Percentiles rank a stretch among this genome's conserved stretches.
phyloP scores from a whole-genome alignment of 2,113 vertebrate species.

The Catagonus wagneri region DNA sequence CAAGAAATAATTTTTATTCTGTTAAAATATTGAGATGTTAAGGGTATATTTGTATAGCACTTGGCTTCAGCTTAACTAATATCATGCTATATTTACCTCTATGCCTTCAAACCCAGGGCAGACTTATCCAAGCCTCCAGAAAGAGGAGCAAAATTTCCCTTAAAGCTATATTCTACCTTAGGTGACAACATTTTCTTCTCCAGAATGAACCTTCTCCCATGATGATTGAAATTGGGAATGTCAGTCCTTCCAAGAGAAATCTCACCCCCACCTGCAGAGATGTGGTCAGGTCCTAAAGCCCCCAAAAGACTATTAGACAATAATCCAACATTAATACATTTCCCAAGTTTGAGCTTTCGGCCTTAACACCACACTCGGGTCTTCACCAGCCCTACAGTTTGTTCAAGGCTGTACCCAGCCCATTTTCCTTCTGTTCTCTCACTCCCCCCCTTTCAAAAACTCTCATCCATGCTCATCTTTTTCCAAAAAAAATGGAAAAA shows the following conservation, averaged over 20 bases:
- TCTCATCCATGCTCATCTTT: background rate
- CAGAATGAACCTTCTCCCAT: background rate
- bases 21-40: conserved; percentile 1
- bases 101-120: background rate
- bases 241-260: background rate
- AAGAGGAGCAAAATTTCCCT: background rate
- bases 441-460: background rate
- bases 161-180: background rate
- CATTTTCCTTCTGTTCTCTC: background rate
- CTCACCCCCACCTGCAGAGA: background rate
- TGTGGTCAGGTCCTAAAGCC: background rate
- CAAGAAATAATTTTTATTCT: conserved; percentile 11
- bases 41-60: background rate
- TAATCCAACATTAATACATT: background rate
- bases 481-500: background rate
- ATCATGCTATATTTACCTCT: background rate
- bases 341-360: background rate
- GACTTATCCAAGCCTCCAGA: background rate
- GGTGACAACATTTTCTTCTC: background rate
- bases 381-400: background rate
- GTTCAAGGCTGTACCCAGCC: background rate
- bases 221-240: background rate
- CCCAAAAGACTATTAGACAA: background rate
- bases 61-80: background rate
- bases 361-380: background rate